phyloP scores from a whole-genome alignment of 2,113 vertebrate species.

The Pontoporia blainvillei region DNA sequence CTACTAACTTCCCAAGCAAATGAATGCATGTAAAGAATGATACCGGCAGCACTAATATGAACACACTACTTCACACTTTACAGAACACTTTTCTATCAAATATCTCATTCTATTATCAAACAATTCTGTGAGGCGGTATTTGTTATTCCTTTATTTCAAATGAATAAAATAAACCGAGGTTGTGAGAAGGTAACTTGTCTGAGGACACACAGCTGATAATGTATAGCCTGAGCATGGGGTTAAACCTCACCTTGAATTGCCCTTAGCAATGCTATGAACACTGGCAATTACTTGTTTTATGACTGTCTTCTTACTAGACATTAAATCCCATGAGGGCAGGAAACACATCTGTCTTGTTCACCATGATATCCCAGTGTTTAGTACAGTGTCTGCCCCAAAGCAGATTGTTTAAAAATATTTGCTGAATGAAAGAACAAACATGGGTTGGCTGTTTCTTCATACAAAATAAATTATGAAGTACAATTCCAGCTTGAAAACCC shows the following conservation, averaged over 20 bases:
- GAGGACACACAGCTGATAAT: not conserved
- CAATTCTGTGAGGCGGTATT: not conserved
- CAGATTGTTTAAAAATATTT: not conserved
- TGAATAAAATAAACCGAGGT: not conserved
- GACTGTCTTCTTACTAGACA: not conserved
- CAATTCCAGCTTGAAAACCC: not conserved
- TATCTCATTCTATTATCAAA: not conserved
- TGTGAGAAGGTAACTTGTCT: not conserved
- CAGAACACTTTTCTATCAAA: not conserved
- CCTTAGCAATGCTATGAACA: not conserved
- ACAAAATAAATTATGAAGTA: not conserved
- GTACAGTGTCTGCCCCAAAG: not conserved
- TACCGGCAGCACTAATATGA: not conserved
- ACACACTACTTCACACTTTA: not conserved
- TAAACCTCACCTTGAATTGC: not conserved
- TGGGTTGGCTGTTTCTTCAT: not conserved
- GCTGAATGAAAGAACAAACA: not conserved
- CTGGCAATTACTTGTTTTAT: not conserved
- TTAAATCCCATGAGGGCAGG: not conserved
- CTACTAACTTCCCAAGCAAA: not conserved
- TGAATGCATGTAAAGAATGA: not conserved
- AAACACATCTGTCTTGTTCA: not conserved
- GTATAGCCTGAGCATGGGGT: not conserved
- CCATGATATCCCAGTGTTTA: not conserved
- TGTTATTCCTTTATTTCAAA: not conserved